Base-by-base conservation (phyloP, 2,797 vertebrate species). In the Silurus aristotelis region DNA sequence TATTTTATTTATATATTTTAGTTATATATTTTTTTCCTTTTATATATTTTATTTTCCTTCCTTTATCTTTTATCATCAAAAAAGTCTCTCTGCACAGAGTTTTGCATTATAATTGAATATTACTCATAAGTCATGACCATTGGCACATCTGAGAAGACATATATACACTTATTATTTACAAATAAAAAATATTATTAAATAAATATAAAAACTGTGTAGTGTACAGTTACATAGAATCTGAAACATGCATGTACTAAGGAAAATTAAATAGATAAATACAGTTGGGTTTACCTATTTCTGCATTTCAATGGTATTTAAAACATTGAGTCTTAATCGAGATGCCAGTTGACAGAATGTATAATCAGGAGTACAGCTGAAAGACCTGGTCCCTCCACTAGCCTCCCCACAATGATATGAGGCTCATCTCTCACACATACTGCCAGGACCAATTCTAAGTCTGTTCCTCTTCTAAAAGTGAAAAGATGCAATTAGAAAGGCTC, bases 251-350 rank as follows among this genome's bases (percentile, higher is more conserved):
- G 52, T 71, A 43, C 20, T 82, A 46, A 1, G 25, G 52, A 46
- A 58, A 71, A 82, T 38, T 38, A 82, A 60, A 71, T 17, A 43
- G 9, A 63, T 0, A 2, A 75, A 55, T 55, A 31, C 48, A 27
- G 15, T 58, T 56, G 43, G 63, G 38, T 8, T 31, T 22, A 71
- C 31, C 27, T 19, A 22, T 80, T 73, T 55, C 43, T 78, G 25
- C 46, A 56, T 85, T 84, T 87, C 83, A 84, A 55, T 85, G 85
- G 77, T 73, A 67, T 85, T 88, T 70, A 77, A 85, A 87, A 87
- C 27, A 43, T 66, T 66, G 52, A 66, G 71, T 56, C 61, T 78
- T 79, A 78, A 87, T 84, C 83, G 75, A 70, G 64, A 66, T 38
- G 76, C 72, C 84, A 86, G 71, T 64, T 84, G 82, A 90, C 66